phyloP scores from a whole-genome alignment of 2,113 vertebrate species.

The Hippocampus zosterae region DNA sequence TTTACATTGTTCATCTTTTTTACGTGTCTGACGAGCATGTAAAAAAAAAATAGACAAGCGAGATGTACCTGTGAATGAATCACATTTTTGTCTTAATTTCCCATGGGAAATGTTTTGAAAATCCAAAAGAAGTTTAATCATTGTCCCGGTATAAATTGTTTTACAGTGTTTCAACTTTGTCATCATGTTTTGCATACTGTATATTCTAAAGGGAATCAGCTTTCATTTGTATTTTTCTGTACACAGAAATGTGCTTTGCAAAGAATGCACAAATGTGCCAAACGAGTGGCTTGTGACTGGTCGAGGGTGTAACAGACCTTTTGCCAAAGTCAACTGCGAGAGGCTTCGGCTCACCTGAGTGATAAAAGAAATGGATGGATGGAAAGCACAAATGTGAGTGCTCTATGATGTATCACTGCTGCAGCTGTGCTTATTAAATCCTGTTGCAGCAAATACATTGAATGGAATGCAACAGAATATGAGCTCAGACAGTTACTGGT shows the following conservation, averaged over 20 bases:
- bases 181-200: background rate
- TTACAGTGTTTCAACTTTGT: too few species aligned
- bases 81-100: background rate
- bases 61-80: background rate
- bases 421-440: background rate
- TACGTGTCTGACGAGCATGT: too few species aligned
- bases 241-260: background rate
- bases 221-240: background rate
- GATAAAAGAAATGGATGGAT: background rate
- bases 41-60: too few species aligned
- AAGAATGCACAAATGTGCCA: background rate
- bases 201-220: background rate
- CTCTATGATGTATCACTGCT: background rate
- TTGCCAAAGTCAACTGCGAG: background rate
- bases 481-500: background rate
- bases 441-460: background rate
- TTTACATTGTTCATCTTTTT: too few species aligned
- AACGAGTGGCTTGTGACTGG: background rate
- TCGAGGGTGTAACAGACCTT: too few species aligned
- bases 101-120: background rate
- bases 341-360: background rate
- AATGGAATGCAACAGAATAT: background rate
- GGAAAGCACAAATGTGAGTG: background rate
- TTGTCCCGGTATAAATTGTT: background rate
- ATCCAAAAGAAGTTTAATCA: background rate